phyloP scores from a whole-genome alignment of 2,888 invertebrate genomes.

The Mamestra brassicae region DNA sequence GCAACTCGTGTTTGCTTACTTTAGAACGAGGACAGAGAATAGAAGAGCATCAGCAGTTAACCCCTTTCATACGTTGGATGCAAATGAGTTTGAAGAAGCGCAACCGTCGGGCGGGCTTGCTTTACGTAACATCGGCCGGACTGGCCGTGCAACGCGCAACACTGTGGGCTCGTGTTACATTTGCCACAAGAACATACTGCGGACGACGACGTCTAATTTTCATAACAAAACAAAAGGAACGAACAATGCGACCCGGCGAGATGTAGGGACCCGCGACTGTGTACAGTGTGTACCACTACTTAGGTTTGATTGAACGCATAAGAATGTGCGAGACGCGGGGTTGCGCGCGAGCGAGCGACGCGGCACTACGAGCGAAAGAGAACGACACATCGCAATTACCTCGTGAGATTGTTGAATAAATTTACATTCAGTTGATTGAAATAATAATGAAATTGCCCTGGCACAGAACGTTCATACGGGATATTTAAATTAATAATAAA shows the following conservation, averaged over 20 bases:
- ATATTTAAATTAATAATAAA: conserved; percentile 91
- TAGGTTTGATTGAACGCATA: conserved; percentile 89
- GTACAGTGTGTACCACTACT: conserved; percentile 79
- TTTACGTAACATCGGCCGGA: conserved; percentile 25
- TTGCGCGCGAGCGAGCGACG: conserved; percentile 74
- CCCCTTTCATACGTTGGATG: conserved; percentile 36
- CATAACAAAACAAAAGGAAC: conserved; percentile 82
- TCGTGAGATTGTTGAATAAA: conserved; percentile 91
- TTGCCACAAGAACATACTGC: conserved; percentile 66
- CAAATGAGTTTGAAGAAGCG: conserved; percentile 49
- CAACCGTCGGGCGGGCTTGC: conserved; percentile 7
- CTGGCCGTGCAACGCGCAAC: conserved; percentile 43
- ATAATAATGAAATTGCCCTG: conserved; percentile 91
- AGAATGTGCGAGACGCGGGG: conserved; percentile 86
- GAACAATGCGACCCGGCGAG: conserved; percentile 79
- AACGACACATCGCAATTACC: conserved; percentile 87
- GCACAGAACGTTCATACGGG: conserved; percentile 87
- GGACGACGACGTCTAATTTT: conserved; percentile 77
- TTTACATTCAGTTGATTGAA: conserved; percentile 91
- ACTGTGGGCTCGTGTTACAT: conserved; percentile 60
- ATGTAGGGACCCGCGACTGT: conserved; percentile 72
- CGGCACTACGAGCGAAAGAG: conserved; percentile 70
- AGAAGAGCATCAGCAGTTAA: neutral
- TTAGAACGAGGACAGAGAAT: conserved; percentile 2
- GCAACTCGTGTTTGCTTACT: neutral